A percentile compares a stretch with the other conserved stretches of the same genome.
phyloP scores from a whole-genome alignment of 2,113 vertebrate species.

The Poeciliopsis turrubarensis region DNA sequence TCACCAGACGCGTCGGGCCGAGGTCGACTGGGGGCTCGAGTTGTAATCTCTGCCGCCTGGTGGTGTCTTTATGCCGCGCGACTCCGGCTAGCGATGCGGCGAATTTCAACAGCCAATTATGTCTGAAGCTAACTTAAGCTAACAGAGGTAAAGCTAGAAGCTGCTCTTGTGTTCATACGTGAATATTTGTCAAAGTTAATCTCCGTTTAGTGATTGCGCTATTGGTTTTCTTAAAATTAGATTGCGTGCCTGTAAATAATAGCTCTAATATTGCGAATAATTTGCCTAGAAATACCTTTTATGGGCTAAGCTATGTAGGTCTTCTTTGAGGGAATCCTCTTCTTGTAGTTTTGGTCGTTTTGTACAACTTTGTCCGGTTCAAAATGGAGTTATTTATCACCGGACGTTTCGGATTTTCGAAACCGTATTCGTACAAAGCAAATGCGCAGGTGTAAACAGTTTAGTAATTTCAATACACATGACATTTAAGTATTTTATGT shows the following conservation, averaged over 20 bases:
- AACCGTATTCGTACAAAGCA: too few relatives aligned
- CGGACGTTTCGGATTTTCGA: too few relatives aligned
- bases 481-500: too few relatives aligned
- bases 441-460: too few relatives aligned
- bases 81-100: neutral
- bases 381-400: neutral
- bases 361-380: neutral
- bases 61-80: neutral
- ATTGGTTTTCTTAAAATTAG: too few relatives aligned
- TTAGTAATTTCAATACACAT: too few relatives aligned
- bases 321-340: neutral
- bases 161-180: neutral
- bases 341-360: neutral
- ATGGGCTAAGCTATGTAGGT: neutral
- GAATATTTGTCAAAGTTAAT: neutral
- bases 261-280: neutral
- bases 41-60: neutral
- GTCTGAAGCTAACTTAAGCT: neutral
- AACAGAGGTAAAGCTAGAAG: neutral
- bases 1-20: slow-evolving; percentile 1
- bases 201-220: neutral
- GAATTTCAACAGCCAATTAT: neutral
- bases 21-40: slow-evolving; percentile 33
- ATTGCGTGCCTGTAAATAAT: neutral
- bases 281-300: too few relatives aligned